These are phyloP conservation scores for Geotrypetes seraphini DNA, from an alignment of 2,797 vertebrate species.

Conservation along the genomic window DNA sequence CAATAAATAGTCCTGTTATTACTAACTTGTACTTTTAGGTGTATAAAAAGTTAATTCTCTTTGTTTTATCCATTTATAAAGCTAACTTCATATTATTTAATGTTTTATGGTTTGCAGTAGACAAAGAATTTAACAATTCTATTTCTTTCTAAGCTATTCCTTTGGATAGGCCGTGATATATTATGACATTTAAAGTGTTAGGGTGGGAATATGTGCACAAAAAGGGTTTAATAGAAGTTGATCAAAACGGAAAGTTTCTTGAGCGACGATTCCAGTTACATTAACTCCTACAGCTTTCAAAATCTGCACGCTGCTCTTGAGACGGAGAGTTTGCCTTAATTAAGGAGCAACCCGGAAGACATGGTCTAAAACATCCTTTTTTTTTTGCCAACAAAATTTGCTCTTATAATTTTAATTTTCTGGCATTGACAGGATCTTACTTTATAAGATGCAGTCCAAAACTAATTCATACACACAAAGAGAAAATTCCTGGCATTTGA, in stretches of 20 bases:
- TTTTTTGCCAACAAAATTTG: neutral
- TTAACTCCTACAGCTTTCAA: too few species aligned
- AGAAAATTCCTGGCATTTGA: too few species aligned
- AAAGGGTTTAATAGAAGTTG: too few species aligned
- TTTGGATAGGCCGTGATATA: neutral
- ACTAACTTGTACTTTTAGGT: constrained; percentile 28
- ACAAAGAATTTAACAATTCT: constrained; percentile 25
- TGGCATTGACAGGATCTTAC: too few species aligned
- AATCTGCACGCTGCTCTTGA: too few species aligned
- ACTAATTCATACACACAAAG: too few species aligned
- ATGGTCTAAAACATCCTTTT: neutral
- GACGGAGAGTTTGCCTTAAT: too few species aligned
- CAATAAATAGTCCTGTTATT: constrained; percentile 37
- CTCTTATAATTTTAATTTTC: too few species aligned
- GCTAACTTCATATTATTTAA: constrained; percentile 34
- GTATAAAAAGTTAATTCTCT: constrained; percentile 39
- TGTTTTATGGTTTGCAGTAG: constrained; percentile 31
- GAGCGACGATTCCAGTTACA: too few species aligned
- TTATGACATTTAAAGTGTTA: neutral
- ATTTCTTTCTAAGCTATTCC: constrained; percentile 2
- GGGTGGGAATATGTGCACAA: neutral
- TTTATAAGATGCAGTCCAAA: too few species aligned
- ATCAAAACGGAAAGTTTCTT: too few species aligned
- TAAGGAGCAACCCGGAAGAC: neutral
- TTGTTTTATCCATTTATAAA: constrained; percentile 16